Evolutionary conservation across 2,888 invertebrate species (phyloP).

Genomic region (Oegoconia quadripuncta): DNA sequence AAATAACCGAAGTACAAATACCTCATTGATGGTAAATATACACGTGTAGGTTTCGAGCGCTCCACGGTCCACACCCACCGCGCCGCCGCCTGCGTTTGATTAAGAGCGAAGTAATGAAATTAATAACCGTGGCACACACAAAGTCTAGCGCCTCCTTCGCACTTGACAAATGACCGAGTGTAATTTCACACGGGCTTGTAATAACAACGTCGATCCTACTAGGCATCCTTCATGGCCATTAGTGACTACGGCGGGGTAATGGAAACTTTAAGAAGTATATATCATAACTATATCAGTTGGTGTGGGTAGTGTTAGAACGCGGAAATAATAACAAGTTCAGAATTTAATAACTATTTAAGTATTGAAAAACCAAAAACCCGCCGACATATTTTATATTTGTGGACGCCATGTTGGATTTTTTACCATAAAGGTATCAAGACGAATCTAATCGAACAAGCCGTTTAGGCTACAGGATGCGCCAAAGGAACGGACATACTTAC

Average conservation of each 20-base stretch:
- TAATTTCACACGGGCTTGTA: slow-evolving; percentile 71
- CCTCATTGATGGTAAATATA: too few relatives aligned
- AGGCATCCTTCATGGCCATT: slow-evolving; percentile 22
- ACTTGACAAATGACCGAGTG: slow-evolving; percentile 73
- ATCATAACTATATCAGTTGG: too few relatives aligned
- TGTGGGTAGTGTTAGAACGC: too few relatives aligned
- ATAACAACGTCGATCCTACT: slow-evolving; percentile 42
- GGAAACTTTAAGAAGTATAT: not conserved
- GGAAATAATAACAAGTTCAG: too few relatives aligned
- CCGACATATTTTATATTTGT: too few relatives aligned
- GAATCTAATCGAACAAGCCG: too few relatives aligned
- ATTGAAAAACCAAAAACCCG: too few relatives aligned
- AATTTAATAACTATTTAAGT: too few relatives aligned
- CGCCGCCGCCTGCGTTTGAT: slow-evolving; percentile 58
- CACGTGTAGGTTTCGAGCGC: slow-evolving; percentile 3
- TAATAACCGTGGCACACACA: slow-evolving; percentile 66
- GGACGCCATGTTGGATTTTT: too few relatives aligned
- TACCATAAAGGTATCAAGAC: too few relatives aligned
- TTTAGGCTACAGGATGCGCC: too few relatives aligned
- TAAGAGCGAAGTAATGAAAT: slow-evolving; percentile 73
- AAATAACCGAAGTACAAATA: not conserved
- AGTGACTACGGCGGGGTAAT: slow-evolving; percentile 16
- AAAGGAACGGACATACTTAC: too few relatives aligned
- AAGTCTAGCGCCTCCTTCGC: slow-evolving; percentile 55
- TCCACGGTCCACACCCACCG: slow-evolving; percentile 19